These are phyloP conservation scores for Hassar affinis DNA, from an alignment of 2,113 vertebrate genomes.

Conservation along the genomic window DNA sequence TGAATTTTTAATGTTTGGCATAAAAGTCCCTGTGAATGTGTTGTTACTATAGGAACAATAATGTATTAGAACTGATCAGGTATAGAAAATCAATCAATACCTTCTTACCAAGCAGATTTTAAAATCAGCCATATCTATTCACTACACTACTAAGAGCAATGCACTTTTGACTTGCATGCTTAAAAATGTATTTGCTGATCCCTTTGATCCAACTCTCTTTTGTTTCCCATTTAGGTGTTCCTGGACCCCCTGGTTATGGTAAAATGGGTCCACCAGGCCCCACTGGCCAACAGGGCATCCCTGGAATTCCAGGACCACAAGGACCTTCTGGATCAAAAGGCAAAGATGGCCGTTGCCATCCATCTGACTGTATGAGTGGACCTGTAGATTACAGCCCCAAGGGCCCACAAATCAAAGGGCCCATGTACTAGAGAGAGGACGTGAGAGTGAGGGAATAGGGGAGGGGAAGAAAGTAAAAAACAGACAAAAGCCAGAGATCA, in stretches of 20 bases:
- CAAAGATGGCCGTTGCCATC: constrained; percentile 86
- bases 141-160: neutral
- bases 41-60: neutral
- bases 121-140: neutral
- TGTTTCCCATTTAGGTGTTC: constrained; percentile 73
- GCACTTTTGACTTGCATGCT: neutral
- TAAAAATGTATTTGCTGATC: too few relatives aligned
- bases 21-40: neutral
- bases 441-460: constrained; percentile 6
- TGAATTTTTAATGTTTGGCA: neutral
- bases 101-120: neutral
- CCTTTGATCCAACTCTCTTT: neutral
- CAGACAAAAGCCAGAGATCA: constrained; percentile 45
- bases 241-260: constrained; percentile 88
- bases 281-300: constrained; percentile 91
- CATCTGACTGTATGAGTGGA: constrained; percentile 84
- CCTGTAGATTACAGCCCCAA: constrained; percentile 87
- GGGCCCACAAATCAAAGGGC: constrained; percentile 82
- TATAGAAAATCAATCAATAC: neutral
- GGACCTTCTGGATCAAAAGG: constrained; percentile 81
- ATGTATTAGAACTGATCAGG: neutral
- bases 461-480: neutral
- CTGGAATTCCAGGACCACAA: constrained; percentile 83
- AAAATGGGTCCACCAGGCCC: constrained; percentile 88
- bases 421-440: constrained; percentile 68